phyloP scores from a whole-genome alignment of 2,888 invertebrate genomes.

The Listrodromus nycthemerus region DNA sequence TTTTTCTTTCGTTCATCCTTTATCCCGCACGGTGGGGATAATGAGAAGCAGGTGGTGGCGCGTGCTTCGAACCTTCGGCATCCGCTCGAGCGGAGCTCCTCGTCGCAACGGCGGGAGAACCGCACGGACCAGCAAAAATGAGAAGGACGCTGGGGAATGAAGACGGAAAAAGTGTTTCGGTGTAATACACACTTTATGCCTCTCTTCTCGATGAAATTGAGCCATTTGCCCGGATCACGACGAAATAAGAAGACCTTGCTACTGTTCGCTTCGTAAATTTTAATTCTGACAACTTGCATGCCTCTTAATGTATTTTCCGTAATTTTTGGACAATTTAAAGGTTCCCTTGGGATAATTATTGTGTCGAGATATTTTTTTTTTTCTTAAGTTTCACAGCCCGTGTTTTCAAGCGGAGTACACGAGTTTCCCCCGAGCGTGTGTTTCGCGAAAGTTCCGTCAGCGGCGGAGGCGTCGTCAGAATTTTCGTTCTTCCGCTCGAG shows the following conservation, averaged over 20 bases:
- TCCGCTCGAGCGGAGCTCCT: conserved; percentile 70
- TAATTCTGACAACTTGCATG: not conserved
- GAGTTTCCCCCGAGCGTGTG: too few relatives aligned
- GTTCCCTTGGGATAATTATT: too few relatives aligned
- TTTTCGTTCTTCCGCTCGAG: conserved; percentile 30
- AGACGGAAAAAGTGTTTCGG: conserved; percentile 51
- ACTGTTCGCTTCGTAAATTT: not conserved
- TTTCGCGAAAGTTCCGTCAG: not conserved
- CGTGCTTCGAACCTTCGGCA: conserved; percentile 76
- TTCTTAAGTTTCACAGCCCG: too few relatives aligned
- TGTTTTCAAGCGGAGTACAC: too few relatives aligned
- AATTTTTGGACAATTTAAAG: too few relatives aligned
- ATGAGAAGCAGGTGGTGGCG: conserved; percentile 81
- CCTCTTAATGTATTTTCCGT: too few relatives aligned
- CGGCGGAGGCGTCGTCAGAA: not conserved
- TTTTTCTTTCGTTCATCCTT: conserved; percentile 24
- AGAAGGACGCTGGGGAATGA: conserved; percentile 30
- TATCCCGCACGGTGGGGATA: conserved; percentile 73
- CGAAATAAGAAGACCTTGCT: conserved; percentile 30
- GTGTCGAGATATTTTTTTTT: too few relatives aligned
- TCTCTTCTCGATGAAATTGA: conserved; percentile 65
- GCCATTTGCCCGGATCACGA: conserved; percentile 53
- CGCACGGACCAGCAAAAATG: conserved; percentile 32
- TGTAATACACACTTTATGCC: conserved; percentile 69
- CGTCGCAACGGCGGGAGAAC: conserved; percentile 45